These are phyloP conservation scores for Myotis findleyi DNA, from an alignment of 2,797 vertebrate species.

Conservation along the genomic window DNA sequence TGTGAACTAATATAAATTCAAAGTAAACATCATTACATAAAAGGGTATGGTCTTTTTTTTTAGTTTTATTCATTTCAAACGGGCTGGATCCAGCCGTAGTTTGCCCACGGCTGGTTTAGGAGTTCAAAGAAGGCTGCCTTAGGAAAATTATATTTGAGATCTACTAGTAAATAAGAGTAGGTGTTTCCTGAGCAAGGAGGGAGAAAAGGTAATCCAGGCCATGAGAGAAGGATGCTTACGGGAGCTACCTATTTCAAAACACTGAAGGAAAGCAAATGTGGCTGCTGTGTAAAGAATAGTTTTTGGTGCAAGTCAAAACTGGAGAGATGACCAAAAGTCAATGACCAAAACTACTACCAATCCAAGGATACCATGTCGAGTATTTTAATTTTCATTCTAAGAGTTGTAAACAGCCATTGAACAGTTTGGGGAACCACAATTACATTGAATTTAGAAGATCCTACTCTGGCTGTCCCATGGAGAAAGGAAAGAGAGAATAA, in stretches of 20 bases:
- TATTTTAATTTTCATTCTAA: background rate
- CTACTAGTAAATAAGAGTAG: background rate
- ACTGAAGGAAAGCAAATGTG: background rate
- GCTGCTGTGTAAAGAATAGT: background rate
- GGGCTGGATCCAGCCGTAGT: no score
- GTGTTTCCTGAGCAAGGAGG: background rate
- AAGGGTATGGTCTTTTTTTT: no score
- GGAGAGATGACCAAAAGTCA: background rate
- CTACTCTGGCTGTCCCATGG: background rate
- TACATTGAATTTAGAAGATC: background rate
- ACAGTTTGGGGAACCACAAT: background rate
- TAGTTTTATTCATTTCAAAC: no score
- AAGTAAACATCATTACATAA: no score
- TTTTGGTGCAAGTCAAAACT: background rate
- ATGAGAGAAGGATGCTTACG: background rate
- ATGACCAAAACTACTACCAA: no score
- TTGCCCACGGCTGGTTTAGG: background rate
- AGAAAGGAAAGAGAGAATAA: background rate
- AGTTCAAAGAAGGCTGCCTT: background rate
- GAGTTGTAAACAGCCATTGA: background rate
- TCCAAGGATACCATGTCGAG: background rate
- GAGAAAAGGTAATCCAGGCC: background rate
- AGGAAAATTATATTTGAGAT: background rate
- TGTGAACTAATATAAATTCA: no score
- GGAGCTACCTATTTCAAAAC: background rate